Base-by-base conservation (phyloP, 2,113 vertebrate species). In the Heterocephalus glaber region DNA sequence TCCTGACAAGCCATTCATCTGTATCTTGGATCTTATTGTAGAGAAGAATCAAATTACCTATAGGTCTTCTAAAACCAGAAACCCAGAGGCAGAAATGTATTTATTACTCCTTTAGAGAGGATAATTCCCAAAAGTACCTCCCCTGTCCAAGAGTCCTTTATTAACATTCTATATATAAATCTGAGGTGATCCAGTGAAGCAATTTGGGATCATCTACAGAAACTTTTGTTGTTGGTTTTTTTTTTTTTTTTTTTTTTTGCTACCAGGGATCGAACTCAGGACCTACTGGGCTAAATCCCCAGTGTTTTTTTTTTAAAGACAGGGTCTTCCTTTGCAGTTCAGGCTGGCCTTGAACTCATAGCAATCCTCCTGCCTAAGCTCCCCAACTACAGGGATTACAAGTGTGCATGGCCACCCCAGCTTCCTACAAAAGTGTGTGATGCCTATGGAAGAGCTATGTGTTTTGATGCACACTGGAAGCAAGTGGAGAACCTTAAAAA, bases 31-130 rank as follows among this genome's bases (percentile, higher is more conserved):
- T 66, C 41, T 85, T 24, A 70, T 5, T 80, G 2, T 10, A 90
- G n/a, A 47, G 60, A 93, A 91, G 44, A n/a, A 92, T 92, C 68
- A 61, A 92, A 90, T 92, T 89, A 94, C 41, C 28, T 68, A 70
- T 7, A 41, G 58, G 33, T 81, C 86, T 94, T 94, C 74, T 47
- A 79, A 94, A 87, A 92, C 38, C 52, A 94, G 58, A 90, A 96
- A 94, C 26, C 52, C 66, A 91, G 84, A 93, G 38, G 65, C 20
- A 95, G 72, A 88, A 86, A 90, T 76, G n/a, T 80, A 41, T 28
- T 76, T 80, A 77, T 77, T 86, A 92, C 76, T 95, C 30, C 22
- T 74, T 85, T 81, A 66, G 58, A 82, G 52, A 94, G 28, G 54
- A n/a, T 44, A 93, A 60, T 92, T 95, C 33, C 72, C 94, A 89